Evolutionary conservation across 1,140 invertebrate species (phyloP), one percentile per base, ranked within the genome.

Genomic region (Aphaenogaster rudis): DNA sequence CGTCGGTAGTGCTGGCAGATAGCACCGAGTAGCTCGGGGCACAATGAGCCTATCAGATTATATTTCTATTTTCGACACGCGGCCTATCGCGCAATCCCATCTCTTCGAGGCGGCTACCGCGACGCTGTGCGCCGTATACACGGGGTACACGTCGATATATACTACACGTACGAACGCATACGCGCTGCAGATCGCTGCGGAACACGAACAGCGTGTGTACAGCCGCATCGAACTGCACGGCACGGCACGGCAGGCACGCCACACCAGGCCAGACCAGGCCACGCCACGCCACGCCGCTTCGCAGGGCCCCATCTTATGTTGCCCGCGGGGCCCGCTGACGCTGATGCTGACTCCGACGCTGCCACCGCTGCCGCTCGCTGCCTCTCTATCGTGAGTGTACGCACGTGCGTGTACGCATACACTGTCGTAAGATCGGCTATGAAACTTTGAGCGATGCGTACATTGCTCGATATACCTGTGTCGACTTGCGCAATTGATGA

Each of bases 31-130:
- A 91, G 94, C 94, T 95, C 88, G 81, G 80, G 94, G 94, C 94
- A 94, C 94, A 95, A 95, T 95, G 93, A 95, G 94, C 94, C 95
- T 95, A 95, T 95, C 95, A 95, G 95, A 95, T 95, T 95, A 95
- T 95, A 95, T 95, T 95, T 95, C 95, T 95, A 95, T 95, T 95
- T 95, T 95, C 95, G 95, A 95, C 94, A 95, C 94, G 93, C 93
- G 91, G 93, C 92, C 91, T 95, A 95, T 95, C 94, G 92, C 90
- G 92, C 93, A 94, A 94, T 94, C 94, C 93, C 94, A 95, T 95
- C 95, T 95, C 91, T 86, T 87, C 80, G 89, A 90, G 86, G 88
- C 90, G 88, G 94, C 94, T 94, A 95, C 94, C 88, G 94, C 92
- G 89, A 93, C 88, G 92, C 87, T 90, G 86, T 66, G 81, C 84